These are phyloP conservation scores for Anarrhichthys ocellatus DNA, from an alignment of 2,113 vertebrate species.

Conservation along the genomic window DNA sequence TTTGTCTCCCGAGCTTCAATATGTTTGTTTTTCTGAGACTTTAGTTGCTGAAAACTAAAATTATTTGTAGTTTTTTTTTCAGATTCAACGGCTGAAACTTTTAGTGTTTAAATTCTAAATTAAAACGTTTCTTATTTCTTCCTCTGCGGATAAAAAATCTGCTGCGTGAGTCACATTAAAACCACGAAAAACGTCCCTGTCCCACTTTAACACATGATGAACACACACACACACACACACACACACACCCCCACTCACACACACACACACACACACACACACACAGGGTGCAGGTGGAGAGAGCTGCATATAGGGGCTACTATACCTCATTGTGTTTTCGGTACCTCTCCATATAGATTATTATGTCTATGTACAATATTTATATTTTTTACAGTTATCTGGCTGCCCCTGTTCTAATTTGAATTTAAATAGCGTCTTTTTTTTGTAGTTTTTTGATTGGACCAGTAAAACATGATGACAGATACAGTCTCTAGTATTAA, in stretches of 20 bases:
- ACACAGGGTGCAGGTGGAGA: conserved; percentile 89
- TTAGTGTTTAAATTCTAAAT: not conserved
- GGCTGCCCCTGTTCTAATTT: conserved; percentile 61
- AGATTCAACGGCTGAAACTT: not conserved
- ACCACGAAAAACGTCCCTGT: conserved; percentile 51
- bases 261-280: conserved; percentile 66
- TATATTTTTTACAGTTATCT: conserved; percentile 82
- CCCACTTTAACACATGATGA: conserved; percentile 39
- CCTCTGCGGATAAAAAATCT: conserved; percentile 31
- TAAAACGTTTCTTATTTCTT: conserved; percentile 27
- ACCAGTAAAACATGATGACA: conserved; percentile 87
- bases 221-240: conserved; percentile 39
- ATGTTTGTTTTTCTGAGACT: not conserved
- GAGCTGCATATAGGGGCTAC: conserved; percentile 91
- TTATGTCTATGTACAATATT: conserved; percentile 89
- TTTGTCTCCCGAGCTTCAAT: not conserved
- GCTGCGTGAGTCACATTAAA: conserved; percentile 49
- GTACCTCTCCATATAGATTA: conserved; percentile 92
- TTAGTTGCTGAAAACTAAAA: conserved; percentile 24
- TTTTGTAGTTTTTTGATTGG: conserved; percentile 84
- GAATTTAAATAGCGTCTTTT: conserved; percentile 78
- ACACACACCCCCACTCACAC: conserved; percentile 44
- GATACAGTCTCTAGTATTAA: conserved; percentile 86
- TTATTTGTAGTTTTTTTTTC: not conserved
- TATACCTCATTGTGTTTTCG: conserved; percentile 81